Conservation (phyloP, 1,140 invertebrate genomes). For the Formica selysi region DNA sequence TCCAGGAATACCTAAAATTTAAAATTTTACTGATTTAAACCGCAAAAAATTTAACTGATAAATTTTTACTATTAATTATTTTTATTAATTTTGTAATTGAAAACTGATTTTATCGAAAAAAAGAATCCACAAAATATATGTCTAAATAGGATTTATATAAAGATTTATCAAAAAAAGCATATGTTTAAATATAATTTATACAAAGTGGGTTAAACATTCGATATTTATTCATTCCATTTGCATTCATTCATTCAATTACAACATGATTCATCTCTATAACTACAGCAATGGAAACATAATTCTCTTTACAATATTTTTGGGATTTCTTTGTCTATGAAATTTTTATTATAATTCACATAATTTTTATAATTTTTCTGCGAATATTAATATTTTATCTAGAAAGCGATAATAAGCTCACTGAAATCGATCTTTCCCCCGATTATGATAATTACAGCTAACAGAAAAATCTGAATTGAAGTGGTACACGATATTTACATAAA, state of each 20-base stretch:
- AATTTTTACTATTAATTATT: conserved; percentile 16
- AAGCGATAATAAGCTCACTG: conserved; percentile 62
- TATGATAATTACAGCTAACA: conserved; percentile 28
- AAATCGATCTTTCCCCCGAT: conserved; percentile 26
- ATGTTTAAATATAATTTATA: neutral
- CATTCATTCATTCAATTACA: conserved; percentile 46
- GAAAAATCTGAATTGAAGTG: conserved; percentile 26
- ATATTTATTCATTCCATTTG: conserved; percentile 58
- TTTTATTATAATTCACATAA: conserved; percentile 7
- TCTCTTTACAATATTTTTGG: conserved; percentile 46
- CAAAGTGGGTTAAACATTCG: conserved; percentile 41
- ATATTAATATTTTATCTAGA: conserved; percentile 43
- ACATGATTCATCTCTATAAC: conserved; percentile 39
- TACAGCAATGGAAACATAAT: conserved; percentile 42
- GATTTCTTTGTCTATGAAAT: conserved; percentile 27
- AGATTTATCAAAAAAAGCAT: neutral
- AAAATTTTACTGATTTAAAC: too few relatives aligned
- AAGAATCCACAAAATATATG: neutral
- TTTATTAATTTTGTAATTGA: conserved; percentile 18
- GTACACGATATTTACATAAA: conserved; percentile 27
- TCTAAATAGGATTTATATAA: conserved; percentile 23
- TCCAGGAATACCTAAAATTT: too few relatives aligned
- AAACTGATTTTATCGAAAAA: neutral
- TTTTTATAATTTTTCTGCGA: neutral
- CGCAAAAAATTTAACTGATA: neutral